Evolutionary conservation across 1,140 invertebrate genomes (phyloP).

Genomic region (Cylas formicarius): DNA sequence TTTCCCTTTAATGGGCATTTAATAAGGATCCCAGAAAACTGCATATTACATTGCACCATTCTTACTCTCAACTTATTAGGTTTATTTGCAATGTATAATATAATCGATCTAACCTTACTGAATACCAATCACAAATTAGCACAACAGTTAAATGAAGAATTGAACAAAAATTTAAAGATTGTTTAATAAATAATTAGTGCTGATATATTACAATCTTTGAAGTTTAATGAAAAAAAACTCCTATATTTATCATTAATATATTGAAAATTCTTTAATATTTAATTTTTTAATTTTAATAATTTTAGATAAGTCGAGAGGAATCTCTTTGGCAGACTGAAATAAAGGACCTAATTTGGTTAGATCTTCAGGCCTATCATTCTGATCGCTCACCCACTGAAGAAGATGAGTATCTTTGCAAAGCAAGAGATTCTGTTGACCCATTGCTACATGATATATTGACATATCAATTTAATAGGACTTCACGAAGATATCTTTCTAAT

Average conservation of each 20-base stretch:
- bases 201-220: too few relatives aligned
- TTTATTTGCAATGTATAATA: too few relatives aligned
- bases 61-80: too few relatives aligned
- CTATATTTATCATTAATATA: background rate
- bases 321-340: conserved; percentile 79
- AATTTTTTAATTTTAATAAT: conserved; percentile 5
- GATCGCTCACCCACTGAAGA: conserved; percentile 64
- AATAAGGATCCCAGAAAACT: too few relatives aligned
- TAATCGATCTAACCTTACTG: too few relatives aligned
- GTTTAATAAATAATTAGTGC: too few relatives aligned
- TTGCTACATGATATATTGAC: conserved; percentile 69
- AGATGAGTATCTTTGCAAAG: conserved; percentile 66
- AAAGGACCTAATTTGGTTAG: conserved; percentile 85
- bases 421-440: conserved; percentile 60
- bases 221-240: background rate
- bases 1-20: too few relatives aligned
- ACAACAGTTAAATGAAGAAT: too few relatives aligned
- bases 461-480: conserved; percentile 48
- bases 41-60: too few relatives aligned
- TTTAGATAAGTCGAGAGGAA: conserved; percentile 73
- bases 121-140: too few relatives aligned
- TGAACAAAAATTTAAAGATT: too few relatives aligned
- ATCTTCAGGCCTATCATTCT: conserved; percentile 75
- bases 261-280: background rate
- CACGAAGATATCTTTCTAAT: conserved; percentile 19